A percentile compares a stretch with the other conserved stretches of the same genome.
Evolutionary conservation across 2,888 invertebrate species (phyloP).

Genomic region (Tachina lurida): DNA sequence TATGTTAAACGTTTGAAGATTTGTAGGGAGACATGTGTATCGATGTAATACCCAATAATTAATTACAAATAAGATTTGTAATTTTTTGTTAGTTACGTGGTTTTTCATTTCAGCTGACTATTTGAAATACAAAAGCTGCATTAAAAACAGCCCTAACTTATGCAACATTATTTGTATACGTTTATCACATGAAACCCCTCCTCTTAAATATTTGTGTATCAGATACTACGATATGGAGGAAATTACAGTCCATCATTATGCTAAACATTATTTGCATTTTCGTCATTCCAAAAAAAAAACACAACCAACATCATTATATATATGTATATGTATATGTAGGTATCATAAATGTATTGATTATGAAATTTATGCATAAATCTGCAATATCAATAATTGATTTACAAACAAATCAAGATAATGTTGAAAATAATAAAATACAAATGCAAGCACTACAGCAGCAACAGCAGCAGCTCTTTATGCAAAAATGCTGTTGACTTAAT

Average conservation of each 20-base stretch:
- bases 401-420: slow-evolving; percentile 19
- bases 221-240: not conserved
- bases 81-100: too few species aligned
- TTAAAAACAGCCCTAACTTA: not conserved
- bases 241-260: slow-evolving; percentile 14
- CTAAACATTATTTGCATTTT: slow-evolving; percentile 17
- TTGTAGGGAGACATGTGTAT: too few species aligned
- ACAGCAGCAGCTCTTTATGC: slow-evolving; percentile 2
- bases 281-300: not conserved
- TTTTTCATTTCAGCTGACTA: too few species aligned
- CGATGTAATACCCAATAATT: too few species aligned
- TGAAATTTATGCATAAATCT: slow-evolving; percentile 37
- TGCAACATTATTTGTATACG: not conserved
- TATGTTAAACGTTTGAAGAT: too few species aligned
- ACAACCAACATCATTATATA: not conserved
- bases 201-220: not conserved
- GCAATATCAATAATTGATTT: slow-evolving; percentile 46
- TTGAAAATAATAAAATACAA: not conserved
- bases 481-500: slow-evolving; percentile 11
- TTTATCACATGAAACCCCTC: not conserved
- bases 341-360: slow-evolving; percentile 26
- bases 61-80: too few species aligned
- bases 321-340: not conserved
- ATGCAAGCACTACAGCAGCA: not conserved
- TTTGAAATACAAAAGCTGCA: not conserved